Base-by-base conservation (phyloP, 1,140 invertebrate species). In the Anastatus disparis region DNA sequence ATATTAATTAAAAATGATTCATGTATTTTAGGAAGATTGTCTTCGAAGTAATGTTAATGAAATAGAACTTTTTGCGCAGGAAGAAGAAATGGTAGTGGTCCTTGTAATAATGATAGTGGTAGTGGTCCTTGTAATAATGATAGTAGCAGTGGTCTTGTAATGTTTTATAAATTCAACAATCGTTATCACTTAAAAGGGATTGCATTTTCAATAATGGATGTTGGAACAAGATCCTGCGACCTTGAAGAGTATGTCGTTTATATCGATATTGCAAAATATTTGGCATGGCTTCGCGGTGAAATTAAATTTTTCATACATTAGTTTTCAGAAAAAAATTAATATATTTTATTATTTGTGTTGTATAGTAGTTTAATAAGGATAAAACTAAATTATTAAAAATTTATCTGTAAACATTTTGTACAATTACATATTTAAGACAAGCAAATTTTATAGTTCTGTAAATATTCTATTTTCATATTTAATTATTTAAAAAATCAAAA, bases 21-120 rank as follows among this genome's bases (percentile, higher is more conserved):
- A 13, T 15, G 2, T 7, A 40, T 26, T 87, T 27, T 86, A 89
- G 52, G 82, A 85, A 1, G 82, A 81, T 10, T 93, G 92, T 76
- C 79, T 87, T 8, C 81, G 84, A 61, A 89, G 87, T 55, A 85
- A 88, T 48, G 61, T 77, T 0, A 80, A 82, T n/a, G 88, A 0
- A 84, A 88, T 13, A 87, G 79, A 9, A 91, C 88, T 0, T 90
- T 87, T 71, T 93, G 91, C 77, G 91, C 90, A 24, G 91, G 91
- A 15, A 85, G 83, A 31, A 83, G 84, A 70, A 80, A 87, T 50
- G 88, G 88, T 29, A 81, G 1, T 24, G 89, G 88, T 2, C 88
- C 88, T 1, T 90, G 89, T 61, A 85, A 87, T 56, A 89, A 88
- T 0, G 89, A 90, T 65, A 89, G 88, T 26, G 89, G 89, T 4